Base-by-base conservation (phyloP, 2,888 invertebrate genomes). In the Epinotia nisella region DNA sequence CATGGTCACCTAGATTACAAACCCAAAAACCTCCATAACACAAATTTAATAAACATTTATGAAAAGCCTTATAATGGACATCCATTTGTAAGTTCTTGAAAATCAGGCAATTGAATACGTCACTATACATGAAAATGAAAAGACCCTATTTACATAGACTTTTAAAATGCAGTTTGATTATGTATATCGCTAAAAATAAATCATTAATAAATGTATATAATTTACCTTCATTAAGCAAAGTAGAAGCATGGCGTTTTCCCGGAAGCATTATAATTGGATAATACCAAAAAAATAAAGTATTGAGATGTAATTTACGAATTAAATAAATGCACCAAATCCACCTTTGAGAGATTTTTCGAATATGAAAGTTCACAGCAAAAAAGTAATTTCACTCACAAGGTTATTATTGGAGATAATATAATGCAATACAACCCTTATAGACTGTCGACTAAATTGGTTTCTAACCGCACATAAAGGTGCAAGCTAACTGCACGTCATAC, bases 401-500 rank as follows among this genome's bases (percentile, higher is more conserved):
- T 29, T 55, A 5, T 15, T 10, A 17, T 35, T 15, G 35, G 10
- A 13, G 19, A 53, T 35, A n/a, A 15, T 15, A 19, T 13, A 53
- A 39, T 35, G 17, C 51, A 64, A 29, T 13, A 21, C 29, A 3
- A 53, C 13, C 21, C 9, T 65, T 10, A 64, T 11, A 35, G 19
- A n/a, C 17, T n/a, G 9, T 19, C n/a, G 10, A 19, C 13, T 66
- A 41, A 19, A 35, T 41, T 9, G 51, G 55, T 55, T 67, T 35
- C 39, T 49, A 53, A 59, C 21, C 29, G 21, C 70, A 64, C 70
- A 39, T 56, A 49, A 62, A 67, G 15, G 55, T 60, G 65, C 71
- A 62, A 64, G 49, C 56, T 58, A 67, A 61, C 67, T 45, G 80
- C 87, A 90, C 91, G 90, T 91, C 90, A 87, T 85, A 80, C 83